Evolutionary conservation across 1,140 invertebrate genomes (phyloP).

Genomic region (Phocides pigmalion): DNA sequence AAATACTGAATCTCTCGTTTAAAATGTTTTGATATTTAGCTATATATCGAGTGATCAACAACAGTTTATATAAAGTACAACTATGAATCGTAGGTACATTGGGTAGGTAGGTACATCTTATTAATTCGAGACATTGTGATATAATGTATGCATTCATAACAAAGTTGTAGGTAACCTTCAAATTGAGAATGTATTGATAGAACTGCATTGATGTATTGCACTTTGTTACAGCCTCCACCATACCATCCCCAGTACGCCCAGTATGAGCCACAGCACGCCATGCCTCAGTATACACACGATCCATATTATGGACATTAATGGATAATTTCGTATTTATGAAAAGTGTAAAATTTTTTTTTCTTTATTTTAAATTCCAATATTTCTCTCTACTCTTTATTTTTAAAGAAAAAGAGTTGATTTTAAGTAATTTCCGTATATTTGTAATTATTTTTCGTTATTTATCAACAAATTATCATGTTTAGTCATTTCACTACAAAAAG

Average conservation of each 20-base stretch:
- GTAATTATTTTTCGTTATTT: neutral
- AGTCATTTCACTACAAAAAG: too few relatives aligned
- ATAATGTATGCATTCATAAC: conserved; percentile 16
- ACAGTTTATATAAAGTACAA: neutral
- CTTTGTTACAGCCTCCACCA: conserved; percentile 43
- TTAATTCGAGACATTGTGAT: neutral
- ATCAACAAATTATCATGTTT: too few relatives aligned
- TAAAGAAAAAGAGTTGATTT: conserved; percentile 44
- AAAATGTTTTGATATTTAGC: too few relatives aligned
- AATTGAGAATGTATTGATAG: conserved; percentile 35
- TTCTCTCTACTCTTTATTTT: conserved; percentile 40
- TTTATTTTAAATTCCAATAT: conserved; percentile 1
- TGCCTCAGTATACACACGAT: conserved; percentile 56
- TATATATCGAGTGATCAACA: too few relatives aligned
- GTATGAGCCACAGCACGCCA: conserved; percentile 48
- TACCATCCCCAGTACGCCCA: conserved; percentile 33
- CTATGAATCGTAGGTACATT: neutral
- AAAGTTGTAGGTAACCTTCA: conserved; percentile 39
- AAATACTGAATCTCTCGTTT: too few relatives aligned
- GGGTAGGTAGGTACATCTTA: neutral
- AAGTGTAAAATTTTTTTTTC: conserved; percentile 19
- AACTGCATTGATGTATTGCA: conserved; percentile 33
- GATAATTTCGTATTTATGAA: too few relatives aligned
- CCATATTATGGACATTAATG: conserved; percentile 63
- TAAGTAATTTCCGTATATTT: neutral